Percentiles rank a stretch among this genome's conserved stretches.
Conservation (phyloP, 1,140 invertebrate species). For the Maconellicoccus hirsutus region DNA sequence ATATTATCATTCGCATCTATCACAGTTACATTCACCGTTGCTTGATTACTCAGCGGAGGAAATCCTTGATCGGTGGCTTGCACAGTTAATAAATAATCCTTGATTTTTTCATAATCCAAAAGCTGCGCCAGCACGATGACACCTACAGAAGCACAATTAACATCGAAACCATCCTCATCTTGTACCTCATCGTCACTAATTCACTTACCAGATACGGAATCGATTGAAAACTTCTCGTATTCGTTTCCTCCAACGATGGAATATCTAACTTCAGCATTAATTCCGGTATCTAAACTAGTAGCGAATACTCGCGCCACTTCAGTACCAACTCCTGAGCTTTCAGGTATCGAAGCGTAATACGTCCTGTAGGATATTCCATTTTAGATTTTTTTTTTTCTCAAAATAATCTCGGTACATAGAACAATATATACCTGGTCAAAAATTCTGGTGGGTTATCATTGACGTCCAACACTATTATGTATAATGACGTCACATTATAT, state of each 20-base stretch:
- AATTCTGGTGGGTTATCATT: constrained; percentile 94
- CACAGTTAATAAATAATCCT: constrained; percentile 78
- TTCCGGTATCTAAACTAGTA: constrained; percentile 80
- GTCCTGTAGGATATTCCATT: constrained; percentile 23
- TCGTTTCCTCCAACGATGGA: constrained; percentile 79
- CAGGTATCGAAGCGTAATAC: constrained; percentile 61
- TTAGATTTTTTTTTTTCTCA: too few species aligned
- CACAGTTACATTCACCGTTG: constrained; percentile 76
- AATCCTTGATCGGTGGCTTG: constrained; percentile 77
- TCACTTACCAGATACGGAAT: constrained; percentile 46
- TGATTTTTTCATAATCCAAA: constrained; percentile 72
- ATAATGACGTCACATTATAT: constrained; percentile 42
- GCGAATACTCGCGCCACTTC: constrained; percentile 72
- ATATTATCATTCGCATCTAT: constrained; percentile 82
- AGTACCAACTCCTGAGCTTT: constrained; percentile 58
- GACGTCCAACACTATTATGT: constrained; percentile 63
- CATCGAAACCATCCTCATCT: neutral
- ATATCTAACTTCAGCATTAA: constrained; percentile 87
- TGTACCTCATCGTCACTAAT: neutral
- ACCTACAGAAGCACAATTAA: constrained; percentile 36
- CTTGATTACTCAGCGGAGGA: constrained; percentile 73
- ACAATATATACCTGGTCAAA: constrained; percentile 43
- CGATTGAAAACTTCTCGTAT: constrained; percentile 68
- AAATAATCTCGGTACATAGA: neutral
- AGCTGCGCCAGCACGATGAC: constrained; percentile 61